Conservation (phyloP, 2,797 vertebrate genomes). For the Microhierax caerulescens region DNA sequence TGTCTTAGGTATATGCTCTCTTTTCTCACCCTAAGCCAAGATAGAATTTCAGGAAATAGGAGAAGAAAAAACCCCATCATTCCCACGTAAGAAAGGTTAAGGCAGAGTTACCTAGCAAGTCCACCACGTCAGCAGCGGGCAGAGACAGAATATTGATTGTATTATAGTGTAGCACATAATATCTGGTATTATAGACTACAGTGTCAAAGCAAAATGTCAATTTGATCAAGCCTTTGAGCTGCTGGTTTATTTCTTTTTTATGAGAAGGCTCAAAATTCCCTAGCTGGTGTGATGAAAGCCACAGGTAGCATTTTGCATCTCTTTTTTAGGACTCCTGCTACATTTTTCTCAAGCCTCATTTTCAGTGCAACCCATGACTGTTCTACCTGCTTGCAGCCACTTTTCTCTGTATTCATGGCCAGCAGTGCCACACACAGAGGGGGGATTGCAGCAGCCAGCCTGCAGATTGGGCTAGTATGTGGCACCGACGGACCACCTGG, state of each 20-base stretch:
- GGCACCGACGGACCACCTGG: not conserved
- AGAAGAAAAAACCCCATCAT: not conserved
- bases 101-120: not conserved
- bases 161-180: accelerated
- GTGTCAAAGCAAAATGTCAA: not conserved
- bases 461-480: too few relatives aligned
- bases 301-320: not conserved
- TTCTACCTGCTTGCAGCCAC: not conserved
- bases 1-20: not conserved
- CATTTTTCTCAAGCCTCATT: not conserved
- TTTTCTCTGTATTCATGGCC: not conserved
- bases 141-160: not conserved
- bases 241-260: not conserved
- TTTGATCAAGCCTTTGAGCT: not conserved
- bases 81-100: not conserved
- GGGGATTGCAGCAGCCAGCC: not conserved
- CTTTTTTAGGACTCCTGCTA: not conserved
- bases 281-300: too few relatives aligned
- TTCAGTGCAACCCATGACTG: not conserved
- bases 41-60: not conserved
- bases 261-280: not conserved
- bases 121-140: not conserved
- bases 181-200: not conserved
- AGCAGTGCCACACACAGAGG: not conserved
- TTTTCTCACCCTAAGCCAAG: not conserved